These are phyloP conservation scores for Dermatophagoides farinae DNA, from an alignment of 1,140 invertebrate species.

Conservation along the genomic window DNA sequence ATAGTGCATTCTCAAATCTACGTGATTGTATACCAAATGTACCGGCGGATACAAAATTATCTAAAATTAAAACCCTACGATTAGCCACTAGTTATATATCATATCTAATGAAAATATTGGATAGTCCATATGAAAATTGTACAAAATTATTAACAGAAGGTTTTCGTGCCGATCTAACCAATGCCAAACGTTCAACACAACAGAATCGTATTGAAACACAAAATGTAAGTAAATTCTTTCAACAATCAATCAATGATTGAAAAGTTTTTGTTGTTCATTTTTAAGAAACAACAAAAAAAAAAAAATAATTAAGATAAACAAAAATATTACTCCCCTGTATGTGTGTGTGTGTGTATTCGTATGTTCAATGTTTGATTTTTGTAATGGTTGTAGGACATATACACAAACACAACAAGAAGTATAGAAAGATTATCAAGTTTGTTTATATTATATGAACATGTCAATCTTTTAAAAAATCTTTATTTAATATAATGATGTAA, in stretches of 20 bases:
- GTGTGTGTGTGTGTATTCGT: background rate
- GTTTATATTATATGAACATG: no score
- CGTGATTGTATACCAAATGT: conserved; percentile 87
- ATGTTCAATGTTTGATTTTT: background rate
- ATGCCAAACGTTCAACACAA: conserved; percentile 29
- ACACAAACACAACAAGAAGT: no score
- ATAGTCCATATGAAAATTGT: conserved; percentile 28
- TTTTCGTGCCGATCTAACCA: conserved; percentile 36
- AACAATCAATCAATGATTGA: no score
- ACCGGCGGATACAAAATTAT: conserved; percentile 74
- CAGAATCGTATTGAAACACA: background rate
- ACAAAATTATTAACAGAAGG: conserved; percentile 23
- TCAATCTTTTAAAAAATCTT: no score
- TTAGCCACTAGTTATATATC: conserved; percentile 33
- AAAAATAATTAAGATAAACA: no score
- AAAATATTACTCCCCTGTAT: no score
- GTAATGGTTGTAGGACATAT: no score
- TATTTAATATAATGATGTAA: no score
- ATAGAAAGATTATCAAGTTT: no score
- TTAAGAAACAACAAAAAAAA: background rate
- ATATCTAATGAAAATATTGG: conserved; percentile 31
- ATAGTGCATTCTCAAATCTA: conserved; percentile 75
- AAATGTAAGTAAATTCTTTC: background rate
- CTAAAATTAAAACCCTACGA: conserved; percentile 34
- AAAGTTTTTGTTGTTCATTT: background rate